phyloP scores from a whole-genome alignment of 2,113 vertebrate genomes.

The Calidris pugnax region DNA sequence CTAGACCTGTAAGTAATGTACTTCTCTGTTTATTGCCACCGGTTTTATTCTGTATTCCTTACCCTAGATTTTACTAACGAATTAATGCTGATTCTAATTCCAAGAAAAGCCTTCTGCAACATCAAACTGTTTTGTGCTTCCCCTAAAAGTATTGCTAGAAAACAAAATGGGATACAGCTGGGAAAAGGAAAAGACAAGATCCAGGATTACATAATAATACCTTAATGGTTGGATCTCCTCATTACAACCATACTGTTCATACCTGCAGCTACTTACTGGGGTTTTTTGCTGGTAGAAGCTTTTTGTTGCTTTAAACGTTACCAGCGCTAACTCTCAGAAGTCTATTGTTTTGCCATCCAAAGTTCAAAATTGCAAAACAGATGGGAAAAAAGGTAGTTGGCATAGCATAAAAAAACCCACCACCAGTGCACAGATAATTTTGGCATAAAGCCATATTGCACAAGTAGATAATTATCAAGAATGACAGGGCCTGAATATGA shows the following conservation, averaged over 20 bases:
- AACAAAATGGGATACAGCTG: background rate
- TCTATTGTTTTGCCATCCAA: background rate
- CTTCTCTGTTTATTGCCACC: background rate
- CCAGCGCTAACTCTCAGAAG: background rate
- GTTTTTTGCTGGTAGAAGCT: background rate
- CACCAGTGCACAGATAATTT: slow-evolving; percentile 3
- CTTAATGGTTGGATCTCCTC: background rate
- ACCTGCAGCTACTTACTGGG: background rate
- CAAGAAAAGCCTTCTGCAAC: background rate
- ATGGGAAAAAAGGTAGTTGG: slow-evolving; percentile 7
- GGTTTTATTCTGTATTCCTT: background rate
- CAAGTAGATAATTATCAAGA: background rate
- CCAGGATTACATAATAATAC: background rate
- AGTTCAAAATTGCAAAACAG: slow-evolving; percentile 25
- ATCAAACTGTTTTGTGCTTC: background rate
- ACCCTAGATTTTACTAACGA: background rate
- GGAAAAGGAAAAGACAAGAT: background rate
- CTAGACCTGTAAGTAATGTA: background rate
- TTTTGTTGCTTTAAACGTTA: background rate
- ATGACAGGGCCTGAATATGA: background rate
- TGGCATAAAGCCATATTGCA: background rate
- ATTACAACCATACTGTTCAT: background rate
- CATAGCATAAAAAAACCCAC: slow-evolving; percentile 3
- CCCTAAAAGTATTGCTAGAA: background rate
- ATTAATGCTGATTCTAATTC: background rate